A percentile compares a stretch with the other conserved stretches of the same genome.
Conservation (phyloP, 2,888 invertebrate genomes). For the Escarpia spicata region DNA sequence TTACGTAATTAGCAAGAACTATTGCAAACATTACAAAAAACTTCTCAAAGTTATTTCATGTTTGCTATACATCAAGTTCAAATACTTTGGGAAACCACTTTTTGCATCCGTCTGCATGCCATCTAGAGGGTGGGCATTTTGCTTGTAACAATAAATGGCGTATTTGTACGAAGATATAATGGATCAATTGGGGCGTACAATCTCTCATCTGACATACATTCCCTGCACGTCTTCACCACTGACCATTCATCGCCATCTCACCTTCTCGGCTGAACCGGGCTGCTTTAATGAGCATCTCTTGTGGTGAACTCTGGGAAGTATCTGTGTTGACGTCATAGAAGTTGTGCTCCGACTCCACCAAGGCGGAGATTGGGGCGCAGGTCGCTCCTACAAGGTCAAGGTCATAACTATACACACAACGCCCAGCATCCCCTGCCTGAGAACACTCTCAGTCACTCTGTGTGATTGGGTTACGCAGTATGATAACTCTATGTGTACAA, state of each 20-base stretch:
- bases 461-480: too few relatives aligned
- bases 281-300: slow-evolving; percentile 59
- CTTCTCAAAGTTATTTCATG: too few relatives aligned
- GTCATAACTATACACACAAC: neutral
- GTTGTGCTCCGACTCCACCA: slow-evolving; percentile 39
- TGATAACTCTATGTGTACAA: too few relatives aligned
- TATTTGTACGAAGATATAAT: too few relatives aligned
- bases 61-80: too few relatives aligned
- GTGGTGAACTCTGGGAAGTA: slow-evolving; percentile 52
- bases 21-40: too few relatives aligned
- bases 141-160: too few relatives aligned
- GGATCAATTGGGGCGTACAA: too few relatives aligned
- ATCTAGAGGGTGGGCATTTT: too few relatives aligned
- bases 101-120: too few relatives aligned
- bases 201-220: neutral
- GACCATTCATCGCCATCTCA: slow-evolving; percentile 35
- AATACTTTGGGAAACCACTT: too few relatives aligned
- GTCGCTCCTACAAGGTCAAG: neutral
- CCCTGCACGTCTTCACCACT: neutral
- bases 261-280: slow-evolving; percentile 62
- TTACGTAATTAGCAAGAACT: too few relatives aligned
- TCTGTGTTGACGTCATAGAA: slow-evolving; percentile 41
- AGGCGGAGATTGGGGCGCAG: neutral
- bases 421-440: neutral
- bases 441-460: neutral